Conservation (phyloP, 2,888 invertebrate genomes). For the Bugulina stolonifera region DNA sequence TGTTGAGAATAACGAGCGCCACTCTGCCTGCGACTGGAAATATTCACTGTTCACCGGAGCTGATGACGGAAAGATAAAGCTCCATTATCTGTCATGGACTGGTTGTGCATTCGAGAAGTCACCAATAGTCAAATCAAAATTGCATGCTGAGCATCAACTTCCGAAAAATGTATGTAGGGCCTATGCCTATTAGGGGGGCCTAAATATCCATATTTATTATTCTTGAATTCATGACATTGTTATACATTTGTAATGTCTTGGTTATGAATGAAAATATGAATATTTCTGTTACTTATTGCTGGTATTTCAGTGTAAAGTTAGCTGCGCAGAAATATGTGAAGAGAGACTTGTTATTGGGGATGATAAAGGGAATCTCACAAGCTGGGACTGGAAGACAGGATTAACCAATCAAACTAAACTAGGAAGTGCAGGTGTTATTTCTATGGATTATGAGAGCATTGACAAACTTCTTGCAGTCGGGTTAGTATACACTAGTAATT, state of each 20-base stretch:
- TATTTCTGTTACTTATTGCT: neutral
- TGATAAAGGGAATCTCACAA: slow-evolving; percentile 9
- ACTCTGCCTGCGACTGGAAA: neutral
- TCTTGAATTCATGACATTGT: no score
- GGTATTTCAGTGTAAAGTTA: slow-evolving; percentile 19
- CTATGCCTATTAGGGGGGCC: no score
- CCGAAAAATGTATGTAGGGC: slow-evolving; percentile 6
- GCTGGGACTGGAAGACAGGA: slow-evolving; percentile 18
- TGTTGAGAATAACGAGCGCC: neutral
- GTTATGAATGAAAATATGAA: no score
- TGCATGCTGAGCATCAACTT: neutral
- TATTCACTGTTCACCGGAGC: slow-evolving; percentile 10
- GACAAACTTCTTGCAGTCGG: neutral
- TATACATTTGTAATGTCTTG: no score
- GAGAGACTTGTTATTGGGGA: slow-evolving; percentile 5
- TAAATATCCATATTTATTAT: no score
- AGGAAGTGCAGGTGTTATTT: neutral
- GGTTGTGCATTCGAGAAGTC: neutral
- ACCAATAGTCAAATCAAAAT: neutral
- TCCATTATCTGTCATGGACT: slow-evolving; percentile 3
- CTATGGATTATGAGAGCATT: neutral
- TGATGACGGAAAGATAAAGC: slow-evolving; percentile 22
- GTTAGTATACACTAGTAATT: neutral
- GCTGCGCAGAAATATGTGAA: neutral
- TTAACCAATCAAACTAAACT: slow-evolving; percentile 8